These are phyloP conservation scores for Leucopsar rothschildi DNA, from an alignment of 2,113 vertebrate genomes.

Conservation along the genomic window DNA sequence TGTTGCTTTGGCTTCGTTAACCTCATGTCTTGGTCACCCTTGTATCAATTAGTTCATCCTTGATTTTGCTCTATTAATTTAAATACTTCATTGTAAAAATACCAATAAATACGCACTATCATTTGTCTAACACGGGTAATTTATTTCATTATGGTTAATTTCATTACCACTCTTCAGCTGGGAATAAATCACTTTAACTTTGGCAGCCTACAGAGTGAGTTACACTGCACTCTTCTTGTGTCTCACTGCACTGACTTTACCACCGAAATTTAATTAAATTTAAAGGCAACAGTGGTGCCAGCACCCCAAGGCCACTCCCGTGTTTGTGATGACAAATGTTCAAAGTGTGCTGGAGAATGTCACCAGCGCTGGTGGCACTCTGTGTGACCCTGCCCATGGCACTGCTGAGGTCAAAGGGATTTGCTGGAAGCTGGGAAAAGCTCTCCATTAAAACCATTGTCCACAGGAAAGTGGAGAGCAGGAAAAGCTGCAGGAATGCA, in stretches of 20 bases:
- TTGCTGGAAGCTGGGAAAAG: not conserved
- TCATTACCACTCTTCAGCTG: not conserved
- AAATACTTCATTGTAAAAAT: not conserved
- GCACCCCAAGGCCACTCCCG: not conserved
- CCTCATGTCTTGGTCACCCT: not conserved
- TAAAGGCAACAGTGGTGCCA: not conserved
- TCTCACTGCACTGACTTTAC: not conserved
- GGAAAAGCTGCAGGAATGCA: not conserved
- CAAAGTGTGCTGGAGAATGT: not conserved
- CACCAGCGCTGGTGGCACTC: accelerated
- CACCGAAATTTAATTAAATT: not conserved
- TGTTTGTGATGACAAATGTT: not conserved
- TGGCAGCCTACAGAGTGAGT: not conserved
- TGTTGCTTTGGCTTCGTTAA: not conserved
- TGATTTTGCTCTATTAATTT: not conserved
- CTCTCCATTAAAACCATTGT: not conserved
- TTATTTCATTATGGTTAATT: not conserved
- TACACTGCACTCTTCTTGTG: not conserved
- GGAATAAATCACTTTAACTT: not conserved
- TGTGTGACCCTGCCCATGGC: not conserved
- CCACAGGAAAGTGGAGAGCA: not conserved
- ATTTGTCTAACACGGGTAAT: not conserved
- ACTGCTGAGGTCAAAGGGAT: not conserved
- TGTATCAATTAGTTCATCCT: not conserved
- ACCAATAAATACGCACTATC: not conserved